Base-by-base conservation (phyloP, 1,140 invertebrate species). In the Littorina saxatilis region DNA sequence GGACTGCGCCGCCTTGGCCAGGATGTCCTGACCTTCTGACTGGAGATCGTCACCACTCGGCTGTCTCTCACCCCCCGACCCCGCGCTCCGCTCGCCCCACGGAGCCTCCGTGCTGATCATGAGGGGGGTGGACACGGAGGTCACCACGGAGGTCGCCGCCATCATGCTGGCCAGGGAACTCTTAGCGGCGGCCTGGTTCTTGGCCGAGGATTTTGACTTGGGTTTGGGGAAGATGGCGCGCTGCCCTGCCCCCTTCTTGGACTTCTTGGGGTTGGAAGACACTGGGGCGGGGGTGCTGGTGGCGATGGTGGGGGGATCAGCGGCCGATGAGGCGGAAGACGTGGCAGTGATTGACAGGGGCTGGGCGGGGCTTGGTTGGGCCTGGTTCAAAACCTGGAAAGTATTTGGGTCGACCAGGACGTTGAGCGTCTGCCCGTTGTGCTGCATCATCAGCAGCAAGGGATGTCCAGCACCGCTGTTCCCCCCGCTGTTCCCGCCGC, bases 1-100 rank as follows among this genome's bases (percentile, higher is more conserved):
- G 0, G 92, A 92, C 81, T 92, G 90, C 32, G 92, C 91, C 35
- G 92, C 92, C 87, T 92, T 88, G 9, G 92, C 92, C 43, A 93
- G 87, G 70, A 93, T 92, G 82, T 93, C 92, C 15, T 88, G 20
- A 82, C 92, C 91, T 15, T 88, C 17, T n/a, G n/a, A n/a, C n/a
- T n/a, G n/a, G n/a, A n/a, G n/a, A 61, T 66, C 43, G 70, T 81
- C 23, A 39, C 81, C 55, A 68, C 47, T 35, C 66, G 39, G 32
- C 81, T 72, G 11, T 72, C 63, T 29, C 37, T 27, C 40, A 32
- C 55, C 23, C 20, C 29, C 55, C 2, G 76, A 43, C 9, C 27
- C 66, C 5, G 79, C 68, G 15, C 29, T 32, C 50, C 47, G 43
- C 9, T 13, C 52, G 27, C 72, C 79, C 50, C 68, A 72, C 11